A percentile compares a stretch with the other conserved stretches of the same genome.
phyloP scores from a whole-genome alignment of 92 coral and sea anemone genomes.

The Nematostella vectensis region DNA sequence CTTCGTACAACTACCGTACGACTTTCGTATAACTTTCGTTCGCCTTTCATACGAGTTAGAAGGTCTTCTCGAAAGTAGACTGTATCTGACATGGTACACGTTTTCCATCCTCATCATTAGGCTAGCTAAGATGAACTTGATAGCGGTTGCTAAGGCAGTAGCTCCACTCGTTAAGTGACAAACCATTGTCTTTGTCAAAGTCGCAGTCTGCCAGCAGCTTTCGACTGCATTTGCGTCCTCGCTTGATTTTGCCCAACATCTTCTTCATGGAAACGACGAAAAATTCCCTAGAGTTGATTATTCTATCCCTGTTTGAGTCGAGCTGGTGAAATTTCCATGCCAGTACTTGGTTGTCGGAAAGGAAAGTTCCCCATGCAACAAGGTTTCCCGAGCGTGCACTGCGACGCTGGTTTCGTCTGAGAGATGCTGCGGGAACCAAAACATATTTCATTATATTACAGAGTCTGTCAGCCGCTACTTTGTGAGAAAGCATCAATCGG shows the following conservation, averaged over 20 bases:
- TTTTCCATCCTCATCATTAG: too few species aligned
- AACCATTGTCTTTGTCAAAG: constrained; percentile 60
- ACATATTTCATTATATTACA: too few species aligned
- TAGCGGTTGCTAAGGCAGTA: constrained; percentile 48
- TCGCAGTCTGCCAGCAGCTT: constrained; percentile 75
- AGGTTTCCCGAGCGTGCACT: constrained; percentile 66
- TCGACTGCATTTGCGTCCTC: constrained; percentile 91
- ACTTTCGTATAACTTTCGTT: too few species aligned
- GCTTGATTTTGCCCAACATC: constrained; percentile 56
- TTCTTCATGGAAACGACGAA: constrained; percentile 69
- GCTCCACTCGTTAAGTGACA: constrained; percentile 75
- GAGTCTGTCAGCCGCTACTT: too few species aligned
- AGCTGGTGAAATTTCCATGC: constrained; percentile 84
- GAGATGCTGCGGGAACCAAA: constrained; percentile 15
- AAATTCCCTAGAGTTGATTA: constrained; percentile 46
- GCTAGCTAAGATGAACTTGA: neutral
- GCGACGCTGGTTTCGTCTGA: constrained; percentile 52
- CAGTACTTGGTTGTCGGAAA: constrained; percentile 68
- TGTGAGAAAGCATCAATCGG: too few species aligned
- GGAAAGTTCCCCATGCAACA: constrained; percentile 37
- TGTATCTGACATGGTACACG: too few species aligned
- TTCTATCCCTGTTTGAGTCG: constrained; percentile 69
- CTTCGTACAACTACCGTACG: too few species aligned
- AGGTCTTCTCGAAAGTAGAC: too few species aligned
- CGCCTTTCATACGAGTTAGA: too few species aligned